Evolutionary conservation across 2,113 vertebrate species (phyloP), one percentile per base, ranked within the genome.

Genomic region (Noturus placidus): DNA sequence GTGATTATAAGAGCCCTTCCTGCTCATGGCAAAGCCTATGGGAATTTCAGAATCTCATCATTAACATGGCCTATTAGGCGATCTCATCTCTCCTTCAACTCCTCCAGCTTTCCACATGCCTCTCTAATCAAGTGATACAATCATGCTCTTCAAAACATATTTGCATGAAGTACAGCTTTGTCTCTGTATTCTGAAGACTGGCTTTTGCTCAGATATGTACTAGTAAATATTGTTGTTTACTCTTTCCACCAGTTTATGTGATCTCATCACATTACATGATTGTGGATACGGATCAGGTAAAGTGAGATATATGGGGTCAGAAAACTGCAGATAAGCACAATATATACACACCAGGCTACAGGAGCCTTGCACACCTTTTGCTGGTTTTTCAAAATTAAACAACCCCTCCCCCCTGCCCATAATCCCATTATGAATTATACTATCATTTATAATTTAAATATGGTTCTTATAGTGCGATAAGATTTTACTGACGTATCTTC

Each of bases 1-100:
- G 69, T 86, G 83, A 76, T 86, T 65, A 86, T 78, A 54, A 82
- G 22, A 86, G 61, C 52, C 4, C 83, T 77, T 77, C 69, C 50
- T 59, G 59, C 10, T 83, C 74, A 50, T 70, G 22, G 57, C 33
- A 82, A 85, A 59, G 22, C 83, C 69, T 74, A 67, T 5, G 30
- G 81, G 50, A 11, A 65, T 65, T 76, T 76, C 78, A 88, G 42
- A 89, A 19, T 42, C 69, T 61, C 35, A 50, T 74, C 72, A 84
- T 79, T 88, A 88, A 50, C 22, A 8, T 15, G 22, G 54, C 52
- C 83, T 46, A 27, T 46, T 35, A 79, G 74, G 59, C n/a, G 42
- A 65, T 74, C 54, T 59, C 30, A 74, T n/a, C 56, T 25, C 54
- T 85, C 77, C 83, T 10, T 50, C 42, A 11, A 79, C 61, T 69